phyloP scores from a whole-genome alignment of 2,888 invertebrate genomes.

The Phortica magna region DNA sequence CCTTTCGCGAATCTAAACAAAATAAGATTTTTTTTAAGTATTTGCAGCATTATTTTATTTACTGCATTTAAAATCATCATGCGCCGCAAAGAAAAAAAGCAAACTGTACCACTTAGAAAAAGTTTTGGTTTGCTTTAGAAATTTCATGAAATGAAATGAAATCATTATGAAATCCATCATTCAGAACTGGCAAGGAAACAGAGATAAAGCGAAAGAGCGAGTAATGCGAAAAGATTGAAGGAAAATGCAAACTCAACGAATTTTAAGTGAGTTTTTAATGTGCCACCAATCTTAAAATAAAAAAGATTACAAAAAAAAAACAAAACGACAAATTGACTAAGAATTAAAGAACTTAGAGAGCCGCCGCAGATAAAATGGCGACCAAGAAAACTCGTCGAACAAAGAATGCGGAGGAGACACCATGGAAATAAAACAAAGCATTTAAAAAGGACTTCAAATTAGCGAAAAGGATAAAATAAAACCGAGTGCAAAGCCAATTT shows the following conservation, averaged over 20 bases:
- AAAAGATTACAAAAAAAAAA: slow-evolving; percentile 19
- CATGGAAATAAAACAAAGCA: slow-evolving; percentile 53
- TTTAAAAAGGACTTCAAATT: slow-evolving; percentile 66
- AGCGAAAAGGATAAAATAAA: slow-evolving; percentile 54
- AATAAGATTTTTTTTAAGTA: neutral
- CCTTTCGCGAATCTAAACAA: no score
- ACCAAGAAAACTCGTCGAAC: slow-evolving; percentile 35
- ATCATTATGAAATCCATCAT: slow-evolving; percentile 57
- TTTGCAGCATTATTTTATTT: neutral
- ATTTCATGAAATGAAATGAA: slow-evolving; percentile 34
- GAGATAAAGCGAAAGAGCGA: slow-evolving; percentile 35
- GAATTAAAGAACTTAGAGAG: slow-evolving; percentile 3
- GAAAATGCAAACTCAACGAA: slow-evolving; percentile 64
- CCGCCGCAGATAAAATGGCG: slow-evolving; percentile 53
- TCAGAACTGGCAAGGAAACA: slow-evolving; percentile 47
- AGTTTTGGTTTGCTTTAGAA: slow-evolving; percentile 48
- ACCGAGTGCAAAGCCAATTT: slow-evolving; percentile 63
- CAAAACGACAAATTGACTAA: neutral
- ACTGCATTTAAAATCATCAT: neutral
- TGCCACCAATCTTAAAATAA: slow-evolving; percentile 17
- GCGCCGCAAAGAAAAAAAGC: neutral
- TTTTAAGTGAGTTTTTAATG: slow-evolving; percentile 57
- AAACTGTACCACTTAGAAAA: neutral
- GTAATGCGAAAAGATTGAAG: slow-evolving; percentile 53
- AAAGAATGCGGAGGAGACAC: slow-evolving; percentile 4